Conservation (phyloP, 1,140 invertebrate genomes). For the Dreissena rostriformis region DNA sequence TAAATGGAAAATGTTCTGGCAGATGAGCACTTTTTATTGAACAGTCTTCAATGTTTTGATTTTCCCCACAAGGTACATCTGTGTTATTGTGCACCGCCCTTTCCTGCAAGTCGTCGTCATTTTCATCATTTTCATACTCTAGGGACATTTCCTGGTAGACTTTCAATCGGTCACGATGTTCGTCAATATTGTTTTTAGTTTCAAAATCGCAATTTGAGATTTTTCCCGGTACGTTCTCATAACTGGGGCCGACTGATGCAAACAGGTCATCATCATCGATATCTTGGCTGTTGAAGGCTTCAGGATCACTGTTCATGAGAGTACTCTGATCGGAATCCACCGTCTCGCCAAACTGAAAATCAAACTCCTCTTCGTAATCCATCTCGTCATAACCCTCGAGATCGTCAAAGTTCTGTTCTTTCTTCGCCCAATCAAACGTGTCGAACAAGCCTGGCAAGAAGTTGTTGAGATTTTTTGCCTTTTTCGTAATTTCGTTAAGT, state of each 20-base stretch:
- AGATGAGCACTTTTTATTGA: slow-evolving; percentile 15
- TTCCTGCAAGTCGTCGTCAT: slow-evolving; percentile 29
- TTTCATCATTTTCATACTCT: not conserved
- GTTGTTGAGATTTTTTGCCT: slow-evolving; percentile 8
- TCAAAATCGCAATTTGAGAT: slow-evolving; percentile 6
- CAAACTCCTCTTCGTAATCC: slow-evolving; percentile 27
- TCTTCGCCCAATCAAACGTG: slow-evolving; percentile 3
- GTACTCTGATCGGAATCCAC: slow-evolving; percentile 39
- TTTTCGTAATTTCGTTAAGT: slow-evolving; percentile 18
- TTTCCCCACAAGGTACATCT: not conserved
- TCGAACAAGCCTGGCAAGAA: slow-evolving; percentile 31
- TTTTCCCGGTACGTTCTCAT: slow-evolving; percentile 5
- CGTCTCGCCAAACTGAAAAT: slow-evolving; percentile 37
- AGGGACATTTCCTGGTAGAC: slow-evolving; percentile 29
- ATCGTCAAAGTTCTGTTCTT: slow-evolving; percentile 16
- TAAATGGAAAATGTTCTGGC: not conserved
- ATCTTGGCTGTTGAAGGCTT: slow-evolving; percentile 23
- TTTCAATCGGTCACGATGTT: slow-evolving; percentile 13
- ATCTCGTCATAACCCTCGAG: slow-evolving; percentile 13
- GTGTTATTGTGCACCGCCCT: slow-evolving; percentile 23
- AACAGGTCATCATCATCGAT: slow-evolving; percentile 33
- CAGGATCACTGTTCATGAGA: slow-evolving; percentile 28
- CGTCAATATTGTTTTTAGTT: slow-evolving; percentile 1
- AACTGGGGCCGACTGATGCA: slow-evolving; percentile 3
- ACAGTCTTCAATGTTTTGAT: not conserved